Evolutionary conservation across 2,888 invertebrate genomes (phyloP).

Genomic region (Cephus pulcher): DNA sequence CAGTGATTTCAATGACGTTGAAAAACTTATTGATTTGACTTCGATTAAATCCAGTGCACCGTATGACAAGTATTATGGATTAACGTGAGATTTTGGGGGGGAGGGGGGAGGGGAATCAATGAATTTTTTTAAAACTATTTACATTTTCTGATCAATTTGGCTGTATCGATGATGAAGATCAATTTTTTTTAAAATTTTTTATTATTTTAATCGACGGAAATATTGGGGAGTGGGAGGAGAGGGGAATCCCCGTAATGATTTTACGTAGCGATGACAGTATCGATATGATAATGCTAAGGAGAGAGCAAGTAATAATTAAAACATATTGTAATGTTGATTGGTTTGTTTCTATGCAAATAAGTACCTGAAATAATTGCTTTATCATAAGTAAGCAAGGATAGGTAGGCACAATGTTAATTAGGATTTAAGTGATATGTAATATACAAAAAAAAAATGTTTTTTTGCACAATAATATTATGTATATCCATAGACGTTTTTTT

Average conservation of each 20-base stretch:
- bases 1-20: background rate
- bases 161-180: background rate
- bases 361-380: constrained; percentile 31
- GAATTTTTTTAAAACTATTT: background rate
- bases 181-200: too few species aligned
- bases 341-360: constrained; percentile 27
- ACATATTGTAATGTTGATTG: constrained; percentile 25
- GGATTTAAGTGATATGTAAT: constrained; percentile 27
- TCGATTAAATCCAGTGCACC: background rate
- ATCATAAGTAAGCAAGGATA: constrained; percentile 28
- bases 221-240: background rate
- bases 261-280: background rate
- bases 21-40: background rate
- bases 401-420: constrained; percentile 27
- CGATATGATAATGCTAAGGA: constrained; percentile 10
- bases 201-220: background rate
- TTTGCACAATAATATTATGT: constrained; percentile 22
- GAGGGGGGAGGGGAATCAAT: too few species aligned
- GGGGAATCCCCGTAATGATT: background rate
- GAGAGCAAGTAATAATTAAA: constrained; percentile 18
- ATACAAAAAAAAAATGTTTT: constrained; percentile 24
- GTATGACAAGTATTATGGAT: background rate
- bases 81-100: background rate
- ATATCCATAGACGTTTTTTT: constrained; percentile 12
- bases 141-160: background rate